Base-by-base conservation (phyloP, 2,888 invertebrate genomes). In the Hemithea aestivaria region DNA sequence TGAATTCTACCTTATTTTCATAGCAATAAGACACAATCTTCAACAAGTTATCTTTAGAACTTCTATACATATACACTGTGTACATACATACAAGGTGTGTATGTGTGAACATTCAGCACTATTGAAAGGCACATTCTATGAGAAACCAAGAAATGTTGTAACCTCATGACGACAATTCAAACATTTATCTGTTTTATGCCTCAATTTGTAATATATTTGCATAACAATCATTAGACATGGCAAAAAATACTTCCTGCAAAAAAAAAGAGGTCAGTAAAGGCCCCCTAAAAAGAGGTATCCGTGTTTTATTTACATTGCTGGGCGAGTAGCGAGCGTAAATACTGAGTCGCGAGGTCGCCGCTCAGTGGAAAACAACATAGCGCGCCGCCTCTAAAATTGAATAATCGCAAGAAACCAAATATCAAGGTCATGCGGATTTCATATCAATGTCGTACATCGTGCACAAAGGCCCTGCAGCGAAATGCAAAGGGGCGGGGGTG, bases 401-500 rank as follows among this genome's bases (percentile, higher is more conserved):
- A 83, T 81, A 76, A 80, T 81, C 76, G 74, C 71, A 76, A 81
- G 68, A 87, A 84, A 80, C 77, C 58, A 82, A 81, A 84, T 81
- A 82, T 79, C 87, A 88, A 88, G 87, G 87, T 88, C 87, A 85
- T 77, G 79, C 81, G 77, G 79, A 84, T 83, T 85, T 87, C 78
- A 79, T 83, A 87, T 81, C 87, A 85, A 85, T 85, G 85, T 85
- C 87, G 83, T 83, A 74, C 78, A 79, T 80, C 80, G 79, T 83
- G 85, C 81, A 85, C 87, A 88, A 88, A 87, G 87, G 79, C 84
- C 81, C 80, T 83, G 85, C 85, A 85, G 70, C 74, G 71, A 81
- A 85, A 83, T 85, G 84, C 83, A 87, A 83, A 83, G 87, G 87
- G 87, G 84, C 85, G 85, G 87, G 87, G 87, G 85, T 83, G 80